A percentile compares a stretch with the other conserved stretches of the same genome.
Evolutionary conservation across 2,113 vertebrate species (phyloP).

Genomic region (Rhineura floridana): DNA sequence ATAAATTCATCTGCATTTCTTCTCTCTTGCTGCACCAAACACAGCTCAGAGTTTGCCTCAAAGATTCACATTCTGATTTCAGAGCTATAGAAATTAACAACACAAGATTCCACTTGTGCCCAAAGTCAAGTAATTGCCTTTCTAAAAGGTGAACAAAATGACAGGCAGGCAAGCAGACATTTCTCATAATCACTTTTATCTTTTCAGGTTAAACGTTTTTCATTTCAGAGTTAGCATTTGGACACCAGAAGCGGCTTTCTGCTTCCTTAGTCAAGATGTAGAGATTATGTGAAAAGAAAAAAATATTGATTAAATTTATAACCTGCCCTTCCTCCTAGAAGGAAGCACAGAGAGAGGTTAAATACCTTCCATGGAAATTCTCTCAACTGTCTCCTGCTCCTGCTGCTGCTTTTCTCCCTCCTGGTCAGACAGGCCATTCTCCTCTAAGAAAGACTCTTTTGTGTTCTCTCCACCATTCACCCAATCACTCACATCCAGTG

Average conservation of each 20-base stretch:
- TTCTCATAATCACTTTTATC: neutral
- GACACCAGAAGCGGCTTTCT: neutral
- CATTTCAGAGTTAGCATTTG: too few species aligned
- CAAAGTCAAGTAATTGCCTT: neutral
- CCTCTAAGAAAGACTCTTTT: constrained; percentile 62
- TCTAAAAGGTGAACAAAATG: neutral
- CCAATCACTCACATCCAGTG: constrained; percentile 57
- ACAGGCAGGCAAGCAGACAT: neutral
- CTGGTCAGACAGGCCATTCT: constrained; percentile 73
- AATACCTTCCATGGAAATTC: constrained; percentile 56
- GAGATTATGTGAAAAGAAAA: neutral
- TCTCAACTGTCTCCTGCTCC: constrained; percentile 51
- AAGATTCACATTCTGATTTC: neutral
- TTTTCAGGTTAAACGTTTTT: too few species aligned
- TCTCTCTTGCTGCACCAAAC: neutral
- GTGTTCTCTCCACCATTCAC: constrained; percentile 63
- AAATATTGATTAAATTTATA: too few species aligned
- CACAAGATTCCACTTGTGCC: neutral
- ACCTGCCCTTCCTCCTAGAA: too few species aligned
- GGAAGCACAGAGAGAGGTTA: too few species aligned
- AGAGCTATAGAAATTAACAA: neutral
- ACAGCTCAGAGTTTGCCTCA: neutral
- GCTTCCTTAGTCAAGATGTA: neutral
- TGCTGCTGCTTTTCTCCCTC: constrained; percentile 74
- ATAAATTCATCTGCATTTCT: neutral